phyloP scores from a whole-genome alignment of 2,113 vertebrate species.

The Xenopus borealis region DNA sequence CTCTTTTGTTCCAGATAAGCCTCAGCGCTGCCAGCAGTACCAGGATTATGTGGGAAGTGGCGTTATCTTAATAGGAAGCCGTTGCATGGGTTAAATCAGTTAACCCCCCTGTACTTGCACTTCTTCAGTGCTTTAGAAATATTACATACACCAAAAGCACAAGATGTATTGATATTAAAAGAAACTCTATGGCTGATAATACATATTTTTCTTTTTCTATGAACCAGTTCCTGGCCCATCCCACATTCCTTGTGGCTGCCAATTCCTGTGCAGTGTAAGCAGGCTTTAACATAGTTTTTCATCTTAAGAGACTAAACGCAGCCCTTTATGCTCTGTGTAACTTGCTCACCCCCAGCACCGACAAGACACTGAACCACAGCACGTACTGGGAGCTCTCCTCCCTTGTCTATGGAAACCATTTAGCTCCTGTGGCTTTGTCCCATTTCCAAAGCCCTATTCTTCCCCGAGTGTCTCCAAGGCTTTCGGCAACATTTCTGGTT shows the following conservation, averaged over 20 bases:
- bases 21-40: conserved; percentile 5
- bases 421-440: not conserved
- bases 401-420: not conserved
- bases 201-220: conserved; percentile 22
- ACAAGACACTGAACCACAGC: conserved; percentile 7
- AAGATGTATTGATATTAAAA: conserved; percentile 3
- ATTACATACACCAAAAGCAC: not conserved
- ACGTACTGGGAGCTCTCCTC: conserved; percentile 3
- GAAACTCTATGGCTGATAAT: conserved; percentile 25
- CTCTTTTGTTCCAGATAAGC: conserved; percentile 22
- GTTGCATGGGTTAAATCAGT: not conserved
- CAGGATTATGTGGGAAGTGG: conserved; percentile 28
- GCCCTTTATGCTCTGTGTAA: conserved; percentile 31
- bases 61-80: not conserved
- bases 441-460: not conserved
- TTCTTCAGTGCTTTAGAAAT: no score
- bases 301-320: conserved; percentile 31
- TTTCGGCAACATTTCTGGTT: not conserved
- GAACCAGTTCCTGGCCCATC: conserved; percentile 36
- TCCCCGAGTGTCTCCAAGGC: not conserved
- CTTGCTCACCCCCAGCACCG: conserved; percentile 51
- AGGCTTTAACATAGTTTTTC: conserved; percentile 34
- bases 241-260: conserved; percentile 44
- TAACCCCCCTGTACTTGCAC: no score
- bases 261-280: conserved; percentile 35